These are phyloP conservation scores for Panthera tigris DNA, from an alignment of 2,113 vertebrate genomes.

Conservation along the genomic window DNA sequence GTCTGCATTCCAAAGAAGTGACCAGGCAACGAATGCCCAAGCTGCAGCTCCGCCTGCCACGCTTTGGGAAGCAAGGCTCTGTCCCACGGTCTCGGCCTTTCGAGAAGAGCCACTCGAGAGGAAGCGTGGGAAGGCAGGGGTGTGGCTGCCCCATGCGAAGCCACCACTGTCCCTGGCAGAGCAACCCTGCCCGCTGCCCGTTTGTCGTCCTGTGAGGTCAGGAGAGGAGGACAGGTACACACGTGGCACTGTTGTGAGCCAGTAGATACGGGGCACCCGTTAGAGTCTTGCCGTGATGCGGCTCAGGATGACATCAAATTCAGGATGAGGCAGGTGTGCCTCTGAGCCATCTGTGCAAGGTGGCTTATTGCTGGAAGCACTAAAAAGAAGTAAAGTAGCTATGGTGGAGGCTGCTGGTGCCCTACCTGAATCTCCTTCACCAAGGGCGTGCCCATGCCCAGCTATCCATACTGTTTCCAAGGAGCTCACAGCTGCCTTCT, in stretches of 20 bases:
- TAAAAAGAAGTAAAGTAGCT: neutral
- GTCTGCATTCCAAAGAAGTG: neutral
- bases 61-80: neutral
- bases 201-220: neutral
- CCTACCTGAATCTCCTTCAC: neutral
- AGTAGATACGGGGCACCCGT: too few species aligned
- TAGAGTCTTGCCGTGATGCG: neutral
- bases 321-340: neutral
- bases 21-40: too few species aligned
- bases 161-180: neutral
- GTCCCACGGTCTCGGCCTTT: neutral
- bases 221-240: neutral
- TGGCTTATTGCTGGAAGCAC: neutral
- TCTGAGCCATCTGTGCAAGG: neutral
- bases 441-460: too few species aligned
- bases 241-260: accelerated
- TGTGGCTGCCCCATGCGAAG: neutral
- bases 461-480: neutral
- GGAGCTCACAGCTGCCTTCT: neutral
- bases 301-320: neutral
- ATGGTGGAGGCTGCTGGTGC: neutral
- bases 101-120: neutral
- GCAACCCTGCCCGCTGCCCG: neutral
- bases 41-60: neutral
- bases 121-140: neutral